These are phyloP conservation scores for Bergia sp. DNA, from an alignment of 92 coral and sea anemone genomes.

Conservation along the genomic window DNA sequence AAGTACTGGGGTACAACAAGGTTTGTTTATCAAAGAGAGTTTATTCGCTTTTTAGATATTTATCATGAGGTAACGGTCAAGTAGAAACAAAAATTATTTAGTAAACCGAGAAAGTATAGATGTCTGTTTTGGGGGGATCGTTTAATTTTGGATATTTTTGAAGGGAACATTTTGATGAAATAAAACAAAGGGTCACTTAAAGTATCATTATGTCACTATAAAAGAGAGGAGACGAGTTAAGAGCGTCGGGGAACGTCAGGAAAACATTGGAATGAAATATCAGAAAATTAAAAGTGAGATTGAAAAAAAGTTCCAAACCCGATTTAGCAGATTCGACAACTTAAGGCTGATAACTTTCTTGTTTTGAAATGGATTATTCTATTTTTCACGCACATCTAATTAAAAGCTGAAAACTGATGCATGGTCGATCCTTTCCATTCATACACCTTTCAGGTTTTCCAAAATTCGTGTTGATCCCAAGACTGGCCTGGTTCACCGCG, in stretches of 20 bases:
- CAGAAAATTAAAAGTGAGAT: neutral
- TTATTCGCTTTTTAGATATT: neutral
- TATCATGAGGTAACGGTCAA: neutral
- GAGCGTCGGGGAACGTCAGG: neutral
- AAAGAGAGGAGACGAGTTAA: too few relatives aligned
- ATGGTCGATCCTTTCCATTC: neutral
- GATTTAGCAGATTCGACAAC: neutral
- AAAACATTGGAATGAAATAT: neutral
- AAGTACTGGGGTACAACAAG: constrained; percentile 98
- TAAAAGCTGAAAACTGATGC: too few relatives aligned
- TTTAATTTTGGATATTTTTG: too few relatives aligned
- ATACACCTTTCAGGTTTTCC: constrained; percentile 70
- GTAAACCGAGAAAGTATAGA: neutral
- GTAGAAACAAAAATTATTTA: neutral
- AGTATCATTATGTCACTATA: too few relatives aligned
- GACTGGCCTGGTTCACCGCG: constrained; percentile 81
- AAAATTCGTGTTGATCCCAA: constrained; percentile 88
- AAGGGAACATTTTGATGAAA: too few relatives aligned
- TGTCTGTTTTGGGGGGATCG: too few relatives aligned
- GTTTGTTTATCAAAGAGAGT: constrained; percentile 41
- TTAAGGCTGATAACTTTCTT: neutral
- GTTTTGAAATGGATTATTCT: neutral
- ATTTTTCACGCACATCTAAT: neutral
- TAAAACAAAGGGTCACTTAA: too few relatives aligned
- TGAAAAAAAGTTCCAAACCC: too few relatives aligned